These are phyloP conservation scores for Drosophila multiciliata DNA, from an alignment of 2,888 invertebrate species.

Conservation along the genomic window DNA sequence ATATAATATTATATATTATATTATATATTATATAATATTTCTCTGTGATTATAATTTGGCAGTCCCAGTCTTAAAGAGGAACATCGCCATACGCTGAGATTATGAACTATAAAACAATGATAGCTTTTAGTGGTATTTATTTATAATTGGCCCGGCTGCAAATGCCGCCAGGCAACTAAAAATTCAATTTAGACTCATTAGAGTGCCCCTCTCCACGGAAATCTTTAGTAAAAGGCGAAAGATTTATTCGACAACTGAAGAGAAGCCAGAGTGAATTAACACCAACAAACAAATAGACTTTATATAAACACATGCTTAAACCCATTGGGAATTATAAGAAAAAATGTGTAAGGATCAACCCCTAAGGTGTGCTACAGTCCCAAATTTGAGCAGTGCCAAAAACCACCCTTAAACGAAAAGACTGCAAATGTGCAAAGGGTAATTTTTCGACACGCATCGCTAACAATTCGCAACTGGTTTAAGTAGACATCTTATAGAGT, in stretches of 20 bases:
- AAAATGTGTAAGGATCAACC: too few relatives aligned
- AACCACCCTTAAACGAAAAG: too few relatives aligned
- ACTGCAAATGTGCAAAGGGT: too few relatives aligned
- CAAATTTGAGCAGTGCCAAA: too few relatives aligned
- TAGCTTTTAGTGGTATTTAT: slow-evolving; percentile 7
- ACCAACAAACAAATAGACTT: fast-evolving
- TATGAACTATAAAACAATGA: fast-evolving
- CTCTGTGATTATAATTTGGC: too few relatives aligned
- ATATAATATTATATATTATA: too few relatives aligned
- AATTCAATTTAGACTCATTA: slow-evolving; percentile 37
- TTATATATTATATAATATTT: too few relatives aligned
- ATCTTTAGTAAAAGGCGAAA: slow-evolving; percentile 50
- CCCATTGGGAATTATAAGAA: background rate
- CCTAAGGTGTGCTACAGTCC: too few relatives aligned
- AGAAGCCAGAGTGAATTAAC: slow-evolving; percentile 21
- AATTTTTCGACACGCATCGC: too few relatives aligned
- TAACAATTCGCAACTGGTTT: too few relatives aligned
- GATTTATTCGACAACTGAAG: slow-evolving; percentile 45
- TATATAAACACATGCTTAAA: background rate
- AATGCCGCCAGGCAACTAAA: background rate
- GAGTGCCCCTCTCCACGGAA: slow-evolving; percentile 45
- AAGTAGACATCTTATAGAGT: too few relatives aligned
- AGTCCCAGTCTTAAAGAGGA: too few relatives aligned
- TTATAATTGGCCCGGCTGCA: slow-evolving; percentile 10
- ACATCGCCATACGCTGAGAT: fast-evolving